Conservation (phyloP, 2,888 invertebrate species). For the Drosophila lutescens region DNA sequence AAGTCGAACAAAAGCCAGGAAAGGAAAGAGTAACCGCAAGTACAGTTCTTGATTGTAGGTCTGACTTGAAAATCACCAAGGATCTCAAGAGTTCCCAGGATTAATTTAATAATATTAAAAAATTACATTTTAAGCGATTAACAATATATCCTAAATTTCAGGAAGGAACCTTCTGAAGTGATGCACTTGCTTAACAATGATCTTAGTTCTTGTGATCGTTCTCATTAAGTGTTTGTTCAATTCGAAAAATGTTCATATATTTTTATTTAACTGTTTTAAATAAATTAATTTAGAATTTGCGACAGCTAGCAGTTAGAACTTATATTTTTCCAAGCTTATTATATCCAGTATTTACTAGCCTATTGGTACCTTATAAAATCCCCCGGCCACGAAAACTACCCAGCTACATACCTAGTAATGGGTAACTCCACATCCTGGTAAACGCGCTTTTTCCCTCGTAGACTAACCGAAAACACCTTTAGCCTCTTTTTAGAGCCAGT, state of each 20-base stretch:
- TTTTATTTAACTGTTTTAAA: not conserved
- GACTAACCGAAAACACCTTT: slow-evolving; percentile 30
- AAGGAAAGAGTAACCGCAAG: slow-evolving; percentile 23
- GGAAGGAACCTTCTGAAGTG: too few species aligned
- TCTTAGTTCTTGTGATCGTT: too few species aligned
- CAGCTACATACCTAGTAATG: not conserved
- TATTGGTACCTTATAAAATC: too few species aligned
- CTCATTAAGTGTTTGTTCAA: too few species aligned
- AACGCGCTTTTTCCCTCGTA: not conserved
- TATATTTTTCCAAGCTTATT: too few species aligned
- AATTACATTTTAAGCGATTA: not conserved
- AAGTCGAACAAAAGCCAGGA: slow-evolving; percentile 28
- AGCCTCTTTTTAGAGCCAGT: slow-evolving; percentile 32
- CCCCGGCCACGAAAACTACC: not conserved
- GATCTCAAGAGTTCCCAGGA: not conserved
- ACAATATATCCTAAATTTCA: too few species aligned
- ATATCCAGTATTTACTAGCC: too few species aligned
- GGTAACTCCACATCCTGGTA: not conserved
- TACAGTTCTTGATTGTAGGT: slow-evolving; percentile 22
- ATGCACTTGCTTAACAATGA: too few species aligned
- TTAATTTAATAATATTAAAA: not conserved
- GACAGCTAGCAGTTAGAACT: too few species aligned
- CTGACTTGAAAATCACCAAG: slow-evolving; percentile 1
- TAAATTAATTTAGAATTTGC: too few species aligned
- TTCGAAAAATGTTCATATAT: too few species aligned